phyloP scores from a whole-genome alignment of 2,797 vertebrate genomes.

The Falco peregrinus region DNA sequence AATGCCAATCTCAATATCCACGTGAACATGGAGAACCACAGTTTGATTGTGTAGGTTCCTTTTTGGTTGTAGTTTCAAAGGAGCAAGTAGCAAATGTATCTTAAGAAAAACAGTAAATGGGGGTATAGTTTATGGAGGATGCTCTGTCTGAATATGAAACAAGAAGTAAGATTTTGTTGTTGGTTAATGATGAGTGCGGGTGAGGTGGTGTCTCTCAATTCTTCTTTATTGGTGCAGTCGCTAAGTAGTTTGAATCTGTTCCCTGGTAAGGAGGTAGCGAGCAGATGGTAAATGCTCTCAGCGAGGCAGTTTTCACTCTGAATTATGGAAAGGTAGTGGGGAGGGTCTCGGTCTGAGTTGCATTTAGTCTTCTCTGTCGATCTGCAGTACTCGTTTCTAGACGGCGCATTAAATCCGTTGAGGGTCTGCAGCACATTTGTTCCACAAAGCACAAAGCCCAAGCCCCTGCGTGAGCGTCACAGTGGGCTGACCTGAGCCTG shows the following conservation, averaged over 20 bases:
- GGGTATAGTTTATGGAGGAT: background rate
- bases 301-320: background rate
- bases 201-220: background rate
- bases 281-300: background rate
- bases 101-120: background rate
- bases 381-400: accelerated
- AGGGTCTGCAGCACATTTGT: background rate
- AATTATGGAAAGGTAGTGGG: background rate
- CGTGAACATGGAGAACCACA: background rate
- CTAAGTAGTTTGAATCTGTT: background rate
- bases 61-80: background rate
- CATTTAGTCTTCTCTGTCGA: accelerated
- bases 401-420: background rate
- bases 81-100: background rate
- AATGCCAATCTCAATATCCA: too few relatives aligned
- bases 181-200: background rate
- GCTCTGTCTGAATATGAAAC: background rate
- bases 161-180: background rate
- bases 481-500: background rate
- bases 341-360: background rate
- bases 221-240: background rate
- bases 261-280: background rate
- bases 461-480: accelerated
- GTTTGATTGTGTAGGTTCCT: background rate
- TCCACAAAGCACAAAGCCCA: background rate